Percentiles rank a stretch among this genome's conserved stretches.
These are phyloP conservation scores for Crocodylus rhombifer DNA, from an alignment of 2,797 vertebrate species.

Conservation along the genomic window DNA sequence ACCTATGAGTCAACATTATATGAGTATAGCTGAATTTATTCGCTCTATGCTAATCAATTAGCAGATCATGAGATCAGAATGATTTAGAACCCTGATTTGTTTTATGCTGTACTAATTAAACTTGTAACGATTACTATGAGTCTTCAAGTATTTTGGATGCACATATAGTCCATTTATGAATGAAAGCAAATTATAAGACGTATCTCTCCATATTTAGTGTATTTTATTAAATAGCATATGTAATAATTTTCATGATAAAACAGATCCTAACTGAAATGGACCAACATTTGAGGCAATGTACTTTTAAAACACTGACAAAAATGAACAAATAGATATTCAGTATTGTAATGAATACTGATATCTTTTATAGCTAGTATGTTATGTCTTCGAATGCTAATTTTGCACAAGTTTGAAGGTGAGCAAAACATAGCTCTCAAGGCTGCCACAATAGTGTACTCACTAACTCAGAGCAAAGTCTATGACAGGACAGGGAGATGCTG, in stretches of 20 bases:
- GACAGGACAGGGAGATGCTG: not conserved
- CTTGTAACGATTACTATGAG: not conserved
- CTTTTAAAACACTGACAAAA: constrained; percentile 3
- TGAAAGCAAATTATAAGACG: not conserved
- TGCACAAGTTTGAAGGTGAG: not conserved
- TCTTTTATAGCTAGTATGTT: not conserved
- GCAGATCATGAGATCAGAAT: not conserved
- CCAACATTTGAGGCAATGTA: not conserved
- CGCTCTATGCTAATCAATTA: not conserved
- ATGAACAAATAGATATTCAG: not conserved
- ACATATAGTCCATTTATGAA: not conserved
- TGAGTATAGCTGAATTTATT: not conserved
- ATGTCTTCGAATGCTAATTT: not conserved
- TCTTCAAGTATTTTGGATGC: not conserved
- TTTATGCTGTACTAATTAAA: not conserved
- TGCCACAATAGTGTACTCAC: not conserved
- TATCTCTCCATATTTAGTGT: not conserved
- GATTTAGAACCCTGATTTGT: not conserved
- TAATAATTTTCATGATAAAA: not conserved
- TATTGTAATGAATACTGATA: not conserved
- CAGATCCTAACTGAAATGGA: not conserved
- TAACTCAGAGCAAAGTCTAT: not conserved
- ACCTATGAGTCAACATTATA: not conserved
- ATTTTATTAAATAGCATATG: not conserved
- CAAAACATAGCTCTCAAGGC: not conserved